phyloP scores from a whole-genome alignment of 2,113 vertebrate genomes.

The Burhinus bistriatus region DNA sequence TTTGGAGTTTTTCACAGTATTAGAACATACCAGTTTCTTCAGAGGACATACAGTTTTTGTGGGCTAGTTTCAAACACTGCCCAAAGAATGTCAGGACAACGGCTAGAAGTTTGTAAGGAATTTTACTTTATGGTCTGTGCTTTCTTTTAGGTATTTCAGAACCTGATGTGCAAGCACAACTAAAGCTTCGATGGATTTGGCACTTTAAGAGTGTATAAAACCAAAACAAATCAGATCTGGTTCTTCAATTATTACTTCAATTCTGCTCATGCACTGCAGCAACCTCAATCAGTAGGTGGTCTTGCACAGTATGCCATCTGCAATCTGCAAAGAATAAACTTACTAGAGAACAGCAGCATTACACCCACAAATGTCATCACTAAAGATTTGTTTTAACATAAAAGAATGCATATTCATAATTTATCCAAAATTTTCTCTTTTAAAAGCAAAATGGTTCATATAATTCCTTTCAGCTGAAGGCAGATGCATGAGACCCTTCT shows the following conservation, averaged over 20 bases:
- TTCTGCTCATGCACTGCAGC: background rate
- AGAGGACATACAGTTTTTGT: background rate
- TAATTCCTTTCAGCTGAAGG: background rate
- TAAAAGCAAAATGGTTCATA: background rate
- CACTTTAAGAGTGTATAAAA: background rate
- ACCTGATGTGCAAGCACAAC: background rate
- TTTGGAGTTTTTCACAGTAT: background rate
- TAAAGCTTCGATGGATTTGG: background rate
- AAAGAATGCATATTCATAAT: conserved; percentile 19
- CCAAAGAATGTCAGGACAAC: background rate
- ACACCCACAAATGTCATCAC: conserved; percentile 35
- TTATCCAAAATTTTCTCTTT: background rate
- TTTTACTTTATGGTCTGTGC: background rate
- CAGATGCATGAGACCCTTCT: background rate
- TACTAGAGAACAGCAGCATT: conserved; percentile 27
- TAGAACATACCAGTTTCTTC: background rate
- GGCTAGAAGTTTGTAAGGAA: background rate
- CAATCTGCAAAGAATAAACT: conserved; percentile 27
- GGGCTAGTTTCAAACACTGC: background rate
- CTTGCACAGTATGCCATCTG: conserved; percentile 28
- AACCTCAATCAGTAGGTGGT: conserved; percentile 33
- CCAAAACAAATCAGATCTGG: background rate
- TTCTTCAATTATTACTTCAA: background rate
- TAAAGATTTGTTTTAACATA: background rate
- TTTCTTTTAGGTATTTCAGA: background rate